phyloP scores from a whole-genome alignment of 37 sponge, comb jelly and placozoan genomes.

The Beroe forskalii region DNA sequence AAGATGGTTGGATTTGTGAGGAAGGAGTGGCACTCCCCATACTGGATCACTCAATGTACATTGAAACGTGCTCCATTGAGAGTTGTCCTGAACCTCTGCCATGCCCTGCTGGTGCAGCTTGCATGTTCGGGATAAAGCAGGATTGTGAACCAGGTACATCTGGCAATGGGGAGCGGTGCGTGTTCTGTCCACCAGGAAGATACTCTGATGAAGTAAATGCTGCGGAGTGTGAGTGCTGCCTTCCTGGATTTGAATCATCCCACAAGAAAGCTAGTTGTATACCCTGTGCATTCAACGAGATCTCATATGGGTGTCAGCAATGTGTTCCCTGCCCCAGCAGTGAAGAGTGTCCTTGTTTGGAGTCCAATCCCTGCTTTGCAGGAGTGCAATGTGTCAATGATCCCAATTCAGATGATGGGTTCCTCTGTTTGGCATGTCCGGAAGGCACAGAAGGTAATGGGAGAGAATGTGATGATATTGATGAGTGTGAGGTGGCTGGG shows the following conservation, averaged over 20 bases:
- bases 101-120: conserved; percentile 61
- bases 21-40: conserved; percentile 10
- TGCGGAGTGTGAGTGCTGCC: conserved; percentile 22
- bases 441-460: conserved; percentile 50
- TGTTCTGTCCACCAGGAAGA: conserved; percentile 30
- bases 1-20: conserved; percentile 45
- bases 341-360: conserved; percentile 64
- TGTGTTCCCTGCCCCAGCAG: conserved; percentile 24
- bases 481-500: conserved; percentile 46
- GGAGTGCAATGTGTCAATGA: conserved; percentile 62
- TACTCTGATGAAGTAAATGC: conserved; percentile 29
- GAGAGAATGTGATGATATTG: conserved; percentile 37
- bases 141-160: conserved; percentile 58
- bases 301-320: background rate
- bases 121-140: conserved; percentile 1
- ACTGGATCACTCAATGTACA: conserved; percentile 3
- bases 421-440: conserved; percentile 39
- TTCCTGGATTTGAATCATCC: conserved; percentile 5
- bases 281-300: conserved; percentile 57
- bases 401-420: conserved; percentile 6
- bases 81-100: conserved; percentile 12
- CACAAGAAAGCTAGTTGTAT: conserved; percentile 5
- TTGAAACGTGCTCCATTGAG: conserved; percentile 33
- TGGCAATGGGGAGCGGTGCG: background rate
- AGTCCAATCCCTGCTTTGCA: conserved; percentile 26